Evolutionary conservation across 2,113 vertebrate genomes (phyloP).

Genomic region (Pseudorasbora parva): DNA sequence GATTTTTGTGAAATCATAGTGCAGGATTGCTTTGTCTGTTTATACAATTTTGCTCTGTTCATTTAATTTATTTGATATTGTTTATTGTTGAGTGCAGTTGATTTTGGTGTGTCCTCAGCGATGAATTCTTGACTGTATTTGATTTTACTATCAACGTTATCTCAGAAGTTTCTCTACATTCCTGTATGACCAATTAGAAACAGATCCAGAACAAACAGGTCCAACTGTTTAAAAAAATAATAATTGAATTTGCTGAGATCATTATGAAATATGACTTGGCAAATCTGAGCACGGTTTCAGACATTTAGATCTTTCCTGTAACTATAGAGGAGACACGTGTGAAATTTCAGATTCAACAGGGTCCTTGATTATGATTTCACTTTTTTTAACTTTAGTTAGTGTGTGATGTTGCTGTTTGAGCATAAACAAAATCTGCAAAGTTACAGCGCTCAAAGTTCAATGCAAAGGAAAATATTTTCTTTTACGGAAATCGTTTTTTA

Average conservation of each 20-base stretch:
- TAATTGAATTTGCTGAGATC: neutral
- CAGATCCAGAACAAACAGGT: neutral
- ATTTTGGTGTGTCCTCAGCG: neutral
- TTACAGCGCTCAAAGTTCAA: too few species aligned
- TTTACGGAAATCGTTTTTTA: too few species aligned
- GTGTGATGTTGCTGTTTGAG: too few species aligned
- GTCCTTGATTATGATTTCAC: too few species aligned
- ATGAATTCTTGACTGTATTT: neutral
- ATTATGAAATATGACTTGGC: neutral
- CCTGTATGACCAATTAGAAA: neutral
- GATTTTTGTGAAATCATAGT: neutral
- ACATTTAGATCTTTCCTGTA: neutral
- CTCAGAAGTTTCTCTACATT: neutral
- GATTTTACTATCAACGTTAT: neutral
- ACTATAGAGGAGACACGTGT: neutral
- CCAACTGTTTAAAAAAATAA: neutral
- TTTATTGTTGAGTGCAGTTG: neutral
- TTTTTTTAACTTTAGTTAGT: too few species aligned
- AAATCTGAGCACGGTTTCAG: neutral
- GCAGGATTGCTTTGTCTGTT: neutral
- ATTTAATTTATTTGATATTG: neutral
- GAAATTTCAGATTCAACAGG: too few species aligned
- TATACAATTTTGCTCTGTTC: neutral
- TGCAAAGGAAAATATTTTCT: too few species aligned
- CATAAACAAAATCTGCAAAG: too few species aligned